Base-by-base conservation (phyloP, 2,113 vertebrate genomes). In the Erinaceus europaeus region DNA sequence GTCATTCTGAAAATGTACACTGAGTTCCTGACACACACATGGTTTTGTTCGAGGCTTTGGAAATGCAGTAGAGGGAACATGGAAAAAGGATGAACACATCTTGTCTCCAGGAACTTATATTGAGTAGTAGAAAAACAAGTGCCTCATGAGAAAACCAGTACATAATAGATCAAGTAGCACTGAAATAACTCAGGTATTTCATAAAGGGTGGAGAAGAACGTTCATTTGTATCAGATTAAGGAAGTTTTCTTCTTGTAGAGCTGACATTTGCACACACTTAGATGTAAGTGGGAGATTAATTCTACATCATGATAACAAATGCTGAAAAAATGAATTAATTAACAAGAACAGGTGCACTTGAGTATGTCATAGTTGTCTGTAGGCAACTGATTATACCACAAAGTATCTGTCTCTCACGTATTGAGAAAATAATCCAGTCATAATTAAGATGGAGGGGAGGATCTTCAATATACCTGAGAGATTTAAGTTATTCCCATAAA, bases 251-350 rank as follows among this genome's bases (percentile, higher is more conserved):
- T 53, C 14, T 25, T 17, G 11, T 42, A 23, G 23, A 38, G 25
- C 23, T 89, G 48, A 32, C 14, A 20, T 21, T 48, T 13, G 9
- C 64, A 13, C 4, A 44, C 21, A 73, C 4, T 10, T 89, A 53
- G 88, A 55, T 44, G 29, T 57, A n/a, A 72, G 25, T 67, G 14
- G 18, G n/a, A 86, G 73, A 59, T 81, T 77, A 92, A 78, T 59
- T 79, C 34, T 85, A 13, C 9, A 42, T 1, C 13, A 29, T 1
- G 36, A 25, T 2, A 53, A 27, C 65, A 61, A 78, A 0, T 55
- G 25, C 75, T 87, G 18, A 84, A 62, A 50, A 57, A 59, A 72
- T 55, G 5, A 53, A 69, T 40, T n/a, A 21, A 61, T 59, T 76
- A 81, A 50, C 0, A 78, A n/a, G 6, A 8, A 69, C 8, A 82